A percentile compares a stretch with the other conserved stretches of the same genome.
Conservation (phyloP, 2,888 invertebrate species). For the Lepidocyrtinus sp. region DNA sequence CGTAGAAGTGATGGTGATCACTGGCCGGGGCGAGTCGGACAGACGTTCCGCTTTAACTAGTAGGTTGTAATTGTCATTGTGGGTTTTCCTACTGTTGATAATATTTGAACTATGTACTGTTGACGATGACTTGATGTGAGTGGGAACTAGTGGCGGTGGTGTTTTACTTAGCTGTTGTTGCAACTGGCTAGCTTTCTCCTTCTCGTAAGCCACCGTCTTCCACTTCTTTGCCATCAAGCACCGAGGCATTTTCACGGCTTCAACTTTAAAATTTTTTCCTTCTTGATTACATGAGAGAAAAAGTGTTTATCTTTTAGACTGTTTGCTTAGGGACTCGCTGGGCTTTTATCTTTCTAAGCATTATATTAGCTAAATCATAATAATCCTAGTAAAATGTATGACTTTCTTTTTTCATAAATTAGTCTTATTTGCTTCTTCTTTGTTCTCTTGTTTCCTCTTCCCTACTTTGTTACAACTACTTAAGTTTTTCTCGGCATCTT, state of each 20-base stretch:
- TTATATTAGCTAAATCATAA: neutral
- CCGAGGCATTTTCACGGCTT: conserved; percentile 83
- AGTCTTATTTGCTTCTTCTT: conserved; percentile 31
- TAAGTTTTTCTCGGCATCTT: conserved; percentile 24
- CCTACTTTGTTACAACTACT: conserved; percentile 22
- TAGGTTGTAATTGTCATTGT: conserved; percentile 29
- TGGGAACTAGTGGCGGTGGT: conserved; percentile 47
- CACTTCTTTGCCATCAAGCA: conserved; percentile 97
- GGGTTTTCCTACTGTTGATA: conserved; percentile 18
- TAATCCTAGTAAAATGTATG: conserved; percentile 10
- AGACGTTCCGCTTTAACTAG: conserved; percentile 43
- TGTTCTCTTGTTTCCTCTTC: conserved; percentile 8
- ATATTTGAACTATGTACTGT: conserved; percentile 28
- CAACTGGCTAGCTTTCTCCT: conserved; percentile 68
- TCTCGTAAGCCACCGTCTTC: conserved; percentile 85
- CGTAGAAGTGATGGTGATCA: conserved; percentile 52
- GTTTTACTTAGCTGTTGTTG: conserved; percentile 34
- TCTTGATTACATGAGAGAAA: conserved; percentile 19
- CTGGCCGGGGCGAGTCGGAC: conserved; percentile 57
- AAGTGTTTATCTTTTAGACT: neutral
- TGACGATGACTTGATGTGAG: conserved; percentile 36
- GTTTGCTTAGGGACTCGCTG: conserved; percentile 13
- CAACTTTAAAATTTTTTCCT: conserved; percentile 17
- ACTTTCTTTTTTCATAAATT: conserved; percentile 29
- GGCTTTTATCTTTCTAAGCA: neutral